phyloP scores from a whole-genome alignment of 2,113 vertebrate genomes.

The Mesembrinibis cayennensis region DNA sequence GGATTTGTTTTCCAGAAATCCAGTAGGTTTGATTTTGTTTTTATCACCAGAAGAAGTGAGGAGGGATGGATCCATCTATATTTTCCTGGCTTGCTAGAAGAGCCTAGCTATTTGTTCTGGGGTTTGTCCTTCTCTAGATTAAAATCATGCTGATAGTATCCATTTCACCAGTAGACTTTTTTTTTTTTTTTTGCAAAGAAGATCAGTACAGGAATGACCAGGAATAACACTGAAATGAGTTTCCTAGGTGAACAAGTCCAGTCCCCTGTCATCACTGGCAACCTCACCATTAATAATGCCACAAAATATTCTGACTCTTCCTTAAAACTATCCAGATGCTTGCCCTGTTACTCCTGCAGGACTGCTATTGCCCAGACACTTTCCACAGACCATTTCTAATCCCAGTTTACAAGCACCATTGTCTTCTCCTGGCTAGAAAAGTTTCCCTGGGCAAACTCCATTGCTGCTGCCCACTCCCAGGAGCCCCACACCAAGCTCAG shows the following conservation, averaged over 20 bases:
- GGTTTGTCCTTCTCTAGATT: not conserved
- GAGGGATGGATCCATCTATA: not conserved
- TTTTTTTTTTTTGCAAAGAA: not conserved
- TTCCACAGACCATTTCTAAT: not conserved
- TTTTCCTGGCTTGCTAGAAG: not conserved
- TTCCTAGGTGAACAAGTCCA: not conserved
- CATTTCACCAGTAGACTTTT: not conserved
- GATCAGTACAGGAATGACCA: not conserved
- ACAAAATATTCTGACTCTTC: not conserved
- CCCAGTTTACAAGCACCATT: not conserved
- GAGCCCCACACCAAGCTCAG: not conserved
- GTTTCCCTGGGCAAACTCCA: fast-evolving
- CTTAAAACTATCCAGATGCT: not conserved
- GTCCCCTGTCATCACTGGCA: not conserved
- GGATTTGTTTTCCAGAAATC: not conserved
- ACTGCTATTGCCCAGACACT: not conserved
- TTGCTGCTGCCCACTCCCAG: not conserved
- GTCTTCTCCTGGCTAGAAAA: not conserved
- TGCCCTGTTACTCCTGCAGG: not conserved
- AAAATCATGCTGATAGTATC: not conserved
- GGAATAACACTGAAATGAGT: not conserved
- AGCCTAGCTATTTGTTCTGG: not conserved
- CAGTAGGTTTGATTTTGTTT: not conserved
- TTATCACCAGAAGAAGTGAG: not conserved
- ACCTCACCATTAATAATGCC: not conserved